Evolutionary conservation across 2,113 vertebrate genomes (phyloP).

Genomic region (Nymphicus hollandicus): DNA sequence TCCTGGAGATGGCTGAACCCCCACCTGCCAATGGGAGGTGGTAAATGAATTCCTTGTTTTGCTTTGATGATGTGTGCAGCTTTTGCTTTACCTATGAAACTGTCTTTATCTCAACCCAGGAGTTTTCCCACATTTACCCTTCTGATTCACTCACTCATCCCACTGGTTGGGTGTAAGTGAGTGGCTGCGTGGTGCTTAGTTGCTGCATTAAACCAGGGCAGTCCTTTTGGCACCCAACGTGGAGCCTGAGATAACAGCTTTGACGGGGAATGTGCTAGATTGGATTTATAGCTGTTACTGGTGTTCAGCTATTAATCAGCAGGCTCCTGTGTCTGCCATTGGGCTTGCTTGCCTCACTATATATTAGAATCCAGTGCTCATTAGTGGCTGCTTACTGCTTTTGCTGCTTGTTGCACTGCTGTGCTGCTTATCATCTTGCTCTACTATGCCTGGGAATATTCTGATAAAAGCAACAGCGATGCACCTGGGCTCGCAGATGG

Average conservation of each 20-base stretch:
- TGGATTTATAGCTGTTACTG: no score
- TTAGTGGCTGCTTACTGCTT: not conserved
- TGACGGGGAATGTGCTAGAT: not conserved
- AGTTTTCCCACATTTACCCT: not conserved
- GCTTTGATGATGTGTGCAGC: not conserved
- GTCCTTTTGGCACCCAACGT: not conserved
- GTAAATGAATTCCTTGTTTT: not conserved
- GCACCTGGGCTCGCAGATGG: not conserved
- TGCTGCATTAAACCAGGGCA: accelerated
- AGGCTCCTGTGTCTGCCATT: not conserved
- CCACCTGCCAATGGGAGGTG: not conserved
- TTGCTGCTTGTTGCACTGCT: not conserved
- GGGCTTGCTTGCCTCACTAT: not conserved
- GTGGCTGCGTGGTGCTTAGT: not conserved
- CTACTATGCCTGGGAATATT: not conserved
- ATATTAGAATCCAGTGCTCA: accelerated
- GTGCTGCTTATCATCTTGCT: not conserved
- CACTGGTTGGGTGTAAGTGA: accelerated
- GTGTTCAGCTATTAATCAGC: not conserved
- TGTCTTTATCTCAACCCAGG: not conserved
- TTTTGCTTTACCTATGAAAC: not conserved
- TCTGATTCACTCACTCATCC: not conserved
- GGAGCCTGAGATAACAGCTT: not conserved
- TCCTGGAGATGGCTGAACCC: not conserved
- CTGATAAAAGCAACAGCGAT: not conserved